These are phyloP conservation scores for Gobiocypris rarus DNA, from an alignment of 2,113 vertebrate genomes.

Conservation along the genomic window DNA sequence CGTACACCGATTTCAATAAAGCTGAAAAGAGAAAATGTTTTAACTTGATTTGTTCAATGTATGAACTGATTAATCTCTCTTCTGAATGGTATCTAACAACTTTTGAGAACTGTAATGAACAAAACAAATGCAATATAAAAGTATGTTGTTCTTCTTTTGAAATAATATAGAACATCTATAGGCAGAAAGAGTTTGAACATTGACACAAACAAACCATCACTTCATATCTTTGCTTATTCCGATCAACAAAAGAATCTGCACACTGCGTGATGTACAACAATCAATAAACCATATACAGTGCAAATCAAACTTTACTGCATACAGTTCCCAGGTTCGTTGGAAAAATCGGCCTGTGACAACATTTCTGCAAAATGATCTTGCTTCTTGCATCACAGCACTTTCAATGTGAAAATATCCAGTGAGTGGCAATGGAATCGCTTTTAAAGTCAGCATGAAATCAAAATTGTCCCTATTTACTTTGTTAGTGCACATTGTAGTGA, in stretches of 20 bases:
- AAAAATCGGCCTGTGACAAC: background rate
- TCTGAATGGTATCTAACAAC: background rate
- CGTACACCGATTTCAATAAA: background rate
- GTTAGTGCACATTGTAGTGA: too few relatives aligned
- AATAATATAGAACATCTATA: background rate
- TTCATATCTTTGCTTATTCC: slow-evolving; percentile 14
- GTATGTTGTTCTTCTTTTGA: background rate
- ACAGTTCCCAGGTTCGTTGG: background rate
- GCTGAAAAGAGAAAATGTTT: background rate
- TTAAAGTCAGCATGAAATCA: too few relatives aligned
- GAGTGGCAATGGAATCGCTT: too few relatives aligned
- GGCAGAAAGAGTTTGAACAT: background rate
- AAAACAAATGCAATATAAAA: background rate
- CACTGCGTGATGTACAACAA: background rate
- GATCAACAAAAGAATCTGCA: background rate
- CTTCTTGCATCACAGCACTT: background rate
- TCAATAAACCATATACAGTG: background rate
- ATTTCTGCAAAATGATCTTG: background rate
- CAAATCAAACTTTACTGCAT: slow-evolving; percentile 10
- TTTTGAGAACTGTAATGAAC: background rate
- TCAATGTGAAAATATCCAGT: background rate
- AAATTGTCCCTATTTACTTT: too few relatives aligned
- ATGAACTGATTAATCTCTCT: background rate
- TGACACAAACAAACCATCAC: background rate
- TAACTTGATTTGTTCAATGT: background rate